These are phyloP conservation scores for Holacanthella duospinosa DNA, from an alignment of 2,888 invertebrate genomes.

Conservation along the genomic window DNA sequence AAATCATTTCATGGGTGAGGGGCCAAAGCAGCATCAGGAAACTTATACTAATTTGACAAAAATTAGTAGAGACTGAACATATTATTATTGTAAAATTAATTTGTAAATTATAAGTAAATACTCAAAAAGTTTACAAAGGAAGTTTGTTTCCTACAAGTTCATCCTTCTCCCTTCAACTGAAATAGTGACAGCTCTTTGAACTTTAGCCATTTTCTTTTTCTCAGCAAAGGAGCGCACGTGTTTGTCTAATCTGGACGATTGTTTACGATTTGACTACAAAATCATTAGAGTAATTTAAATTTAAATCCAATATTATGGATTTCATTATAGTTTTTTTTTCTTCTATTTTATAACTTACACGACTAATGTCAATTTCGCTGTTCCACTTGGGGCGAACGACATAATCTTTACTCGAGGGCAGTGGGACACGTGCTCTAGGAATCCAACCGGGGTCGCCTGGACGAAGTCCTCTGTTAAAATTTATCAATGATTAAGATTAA, in stretches of 20 bases:
- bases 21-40: too few species aligned
- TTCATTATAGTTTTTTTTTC: not conserved
- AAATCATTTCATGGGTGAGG: too few species aligned
- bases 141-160: constrained; percentile 78
- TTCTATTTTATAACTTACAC: constrained; percentile 51
- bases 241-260: constrained; percentile 78
- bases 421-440: constrained; percentile 83
- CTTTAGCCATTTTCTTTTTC: constrained; percentile 64
- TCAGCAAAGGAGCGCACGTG: constrained; percentile 86
- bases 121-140: too few species aligned
- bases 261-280: constrained; percentile 46
- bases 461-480: constrained; percentile 55
- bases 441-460: constrained; percentile 96
- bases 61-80: too few species aligned
- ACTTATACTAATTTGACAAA: too few species aligned
- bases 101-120: too few species aligned
- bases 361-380: constrained; percentile 72
- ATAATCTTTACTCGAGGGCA: constrained; percentile 92
- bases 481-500: too few species aligned
- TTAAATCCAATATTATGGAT: not conserved
- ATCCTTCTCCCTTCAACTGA: constrained; percentile 95
- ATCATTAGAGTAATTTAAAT: constrained; percentile 3
- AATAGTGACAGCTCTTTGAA: constrained; percentile 78
- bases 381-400: constrained; percentile 86
- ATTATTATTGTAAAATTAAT: too few species aligned